These are phyloP conservation scores for Bibio marci DNA, from an alignment of 2,888 invertebrate species.

Conservation along the genomic window DNA sequence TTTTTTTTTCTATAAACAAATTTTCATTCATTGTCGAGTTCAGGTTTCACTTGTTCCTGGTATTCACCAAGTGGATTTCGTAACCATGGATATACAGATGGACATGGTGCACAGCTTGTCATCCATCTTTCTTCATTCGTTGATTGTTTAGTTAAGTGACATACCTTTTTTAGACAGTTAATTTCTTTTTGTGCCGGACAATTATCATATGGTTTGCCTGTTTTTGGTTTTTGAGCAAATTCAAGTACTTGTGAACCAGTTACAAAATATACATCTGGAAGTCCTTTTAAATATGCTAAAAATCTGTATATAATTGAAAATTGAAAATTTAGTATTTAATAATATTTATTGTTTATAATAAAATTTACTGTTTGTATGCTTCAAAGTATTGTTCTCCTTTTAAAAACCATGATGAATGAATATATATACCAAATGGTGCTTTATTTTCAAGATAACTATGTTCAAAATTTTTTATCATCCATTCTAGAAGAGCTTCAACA, in stretches of 20 bases:
- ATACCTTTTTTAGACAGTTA: constrained; percentile 18
- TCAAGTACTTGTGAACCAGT: constrained; percentile 20
- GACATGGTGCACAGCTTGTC: constrained; percentile 33
- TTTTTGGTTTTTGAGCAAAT: constrained; percentile 19
- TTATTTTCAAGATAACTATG: constrained; percentile 43
- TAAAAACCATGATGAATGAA: constrained; percentile 47
- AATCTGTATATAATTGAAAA: constrained; percentile 28
- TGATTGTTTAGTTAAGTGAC: constrained; percentile 16
- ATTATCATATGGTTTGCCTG: constrained; percentile 16
- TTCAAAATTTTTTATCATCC: constrained; percentile 44
- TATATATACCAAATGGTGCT: constrained; percentile 48
- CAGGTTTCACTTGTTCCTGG: no score
- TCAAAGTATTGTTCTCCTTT: constrained; percentile 28
- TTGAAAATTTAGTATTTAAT: not conserved
- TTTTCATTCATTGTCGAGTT: no score
- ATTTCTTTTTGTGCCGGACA: constrained; percentile 17
- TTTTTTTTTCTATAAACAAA: no score
- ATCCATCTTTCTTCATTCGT: constrained; percentile 30
- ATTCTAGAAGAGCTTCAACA: constrained; percentile 33
- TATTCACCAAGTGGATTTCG: constrained; percentile 31
- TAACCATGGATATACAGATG: constrained; percentile 36
- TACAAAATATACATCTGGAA: constrained; percentile 42
- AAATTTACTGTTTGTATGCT: constrained; percentile 31
- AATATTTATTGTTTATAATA: not conserved
- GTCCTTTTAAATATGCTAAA: constrained; percentile 33